Evolutionary conservation across 2,113 vertebrate genomes (phyloP), one percentile per base, ranked within the genome.

Genomic region (Apus apus): DNA sequence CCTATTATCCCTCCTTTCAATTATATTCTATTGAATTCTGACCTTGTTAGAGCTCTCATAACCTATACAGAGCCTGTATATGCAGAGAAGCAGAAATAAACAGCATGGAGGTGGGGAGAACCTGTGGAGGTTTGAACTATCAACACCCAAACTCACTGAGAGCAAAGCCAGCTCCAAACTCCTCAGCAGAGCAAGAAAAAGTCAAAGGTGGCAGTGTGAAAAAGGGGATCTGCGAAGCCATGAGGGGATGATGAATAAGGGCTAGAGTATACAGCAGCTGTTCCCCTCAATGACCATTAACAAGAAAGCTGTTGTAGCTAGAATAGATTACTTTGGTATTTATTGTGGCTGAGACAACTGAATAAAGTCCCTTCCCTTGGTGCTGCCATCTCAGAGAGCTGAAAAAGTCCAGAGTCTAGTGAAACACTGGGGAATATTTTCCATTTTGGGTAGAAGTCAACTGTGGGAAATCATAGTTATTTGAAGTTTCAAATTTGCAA

Each of bases 11-110:
- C 23, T 81, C 11, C 13, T 90, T 78, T 77, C 21, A 68, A 26
- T 32, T 3, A 6, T 48, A 40, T 32, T 53, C 26, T n/a, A n/a
- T 53, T 2, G 5, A 45, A 7, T 89, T 91, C 36, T 70, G 19
- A 61, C 54, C 45, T 94, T 72, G 15, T 48, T 79, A 68, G 26
- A 76, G 3, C 18, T 91, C 48, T 74, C 5, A n/a, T 27, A 70
- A 54, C 13, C 7, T 67, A 7, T 27, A 30, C 10, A 48, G 27
- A 34, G 2, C 43, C 15, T 2, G 0, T 36, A 15, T n/a, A 30
- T 38, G 13, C 22, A 72, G 25, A 32, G 17, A 29, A 65, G 18
- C 18, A 87, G 45, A 76, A 84, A 68, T 71, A 75, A 56, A 2
- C 8, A 61, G 23, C 5, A 29, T 11, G 23, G 13, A 22, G 11